Evolutionary conservation across 2,888 invertebrate species (phyloP), one percentile per base, ranked within the genome.

Genomic region (Drosophila quinaria): DNA sequence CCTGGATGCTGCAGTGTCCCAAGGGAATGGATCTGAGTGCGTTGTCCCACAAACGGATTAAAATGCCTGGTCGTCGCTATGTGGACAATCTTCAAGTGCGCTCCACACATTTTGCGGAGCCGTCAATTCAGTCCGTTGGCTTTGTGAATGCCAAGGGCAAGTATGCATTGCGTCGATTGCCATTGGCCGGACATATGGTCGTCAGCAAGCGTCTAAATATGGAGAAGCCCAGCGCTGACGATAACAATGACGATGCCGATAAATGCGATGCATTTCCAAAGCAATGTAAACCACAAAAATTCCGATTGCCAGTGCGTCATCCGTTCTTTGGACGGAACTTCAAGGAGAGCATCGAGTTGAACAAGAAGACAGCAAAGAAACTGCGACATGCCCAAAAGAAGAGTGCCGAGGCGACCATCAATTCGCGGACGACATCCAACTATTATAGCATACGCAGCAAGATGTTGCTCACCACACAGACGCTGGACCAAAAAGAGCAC

Each of bases 1-100:
- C 66, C 6, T 88, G 86, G 87, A 5, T 83, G 9, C 6, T 83
- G 29, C 83, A 80, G n/a, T 86, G 89, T n/a, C 77, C 83, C 15
- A 77, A 66, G 49, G 60, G 68, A 9, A 59, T 72, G 31, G 58
- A 80, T 15, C 39, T 61, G 10, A 33, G n/a, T 6, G 11, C 37
- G 1, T 25, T 79, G 25, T 19, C 11, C 0, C 54, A 46, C 31
- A 82, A 80, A 25, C 77, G 77, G 5, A 61, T 83, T 5, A 88
- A 88, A 42, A 19, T 83, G 35, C 83, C 83, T 0, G 83, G 83
- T 1, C 77, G 80, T 0, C 86, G 86, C 1, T 68, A 58, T 37
- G 37, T 77, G 3, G 78, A 62, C 8, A 66, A 77, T 1, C 29
- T 80, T 0, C 67, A 80, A 35, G 83, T 86, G 41, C 63, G 83